Percentiles rank a stretch among this genome's conserved stretches.
Conservation (phyloP, 2,113 vertebrate genomes). For the Catagonus wagneri region DNA sequence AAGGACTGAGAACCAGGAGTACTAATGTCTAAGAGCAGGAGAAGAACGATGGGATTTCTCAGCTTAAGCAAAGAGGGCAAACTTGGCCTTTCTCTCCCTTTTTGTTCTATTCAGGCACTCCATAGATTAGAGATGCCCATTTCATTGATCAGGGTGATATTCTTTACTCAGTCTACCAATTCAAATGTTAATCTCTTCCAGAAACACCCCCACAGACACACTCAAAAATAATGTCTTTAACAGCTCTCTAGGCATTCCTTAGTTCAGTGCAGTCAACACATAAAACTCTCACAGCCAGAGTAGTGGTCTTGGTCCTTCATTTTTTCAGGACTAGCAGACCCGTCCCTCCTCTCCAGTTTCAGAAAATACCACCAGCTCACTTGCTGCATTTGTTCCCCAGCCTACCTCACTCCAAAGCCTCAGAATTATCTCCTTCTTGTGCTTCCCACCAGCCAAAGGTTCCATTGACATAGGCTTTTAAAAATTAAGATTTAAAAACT, state of each 20-base stretch:
- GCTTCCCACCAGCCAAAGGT: background rate
- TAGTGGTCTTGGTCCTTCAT: background rate
- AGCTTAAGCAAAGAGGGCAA: background rate
- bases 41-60: background rate
- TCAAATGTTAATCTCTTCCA: background rate
- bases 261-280: background rate
- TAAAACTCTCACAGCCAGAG: background rate
- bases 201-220: background rate
- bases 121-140: background rate
- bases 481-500: background rate
- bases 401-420: background rate
- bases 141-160: background rate
- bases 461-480: background rate
- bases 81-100: background rate
- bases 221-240: background rate
- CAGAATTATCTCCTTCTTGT: background rate
- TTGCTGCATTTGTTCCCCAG: background rate
- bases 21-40: background rate
- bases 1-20: background rate
- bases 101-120: background rate
- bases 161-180: background rate
- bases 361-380: background rate
- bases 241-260: background rate
- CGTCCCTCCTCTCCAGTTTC: background rate
- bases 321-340: background rate